These are phyloP conservation scores for Eupithecia exiguata DNA, from an alignment of 2,888 invertebrate species.

Conservation along the genomic window DNA sequence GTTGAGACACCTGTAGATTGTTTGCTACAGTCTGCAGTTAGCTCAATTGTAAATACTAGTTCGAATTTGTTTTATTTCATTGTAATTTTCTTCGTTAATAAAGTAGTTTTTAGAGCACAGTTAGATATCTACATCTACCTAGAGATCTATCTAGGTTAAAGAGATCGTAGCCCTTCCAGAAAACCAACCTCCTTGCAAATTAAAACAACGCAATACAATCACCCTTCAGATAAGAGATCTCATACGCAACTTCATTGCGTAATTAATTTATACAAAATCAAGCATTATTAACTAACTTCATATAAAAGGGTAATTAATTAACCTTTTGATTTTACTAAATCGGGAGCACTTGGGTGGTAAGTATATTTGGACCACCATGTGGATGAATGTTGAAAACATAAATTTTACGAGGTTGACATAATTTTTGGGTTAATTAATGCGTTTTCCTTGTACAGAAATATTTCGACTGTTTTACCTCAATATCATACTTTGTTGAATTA, in stretches of 20 bases:
- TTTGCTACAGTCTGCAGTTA: too few relatives aligned
- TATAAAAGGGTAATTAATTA: conserved; percentile 8
- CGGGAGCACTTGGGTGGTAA: conserved; percentile 27
- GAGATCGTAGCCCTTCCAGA: conserved; percentile 1
- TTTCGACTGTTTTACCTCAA: background rate
- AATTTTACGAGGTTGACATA: conserved; percentile 30
- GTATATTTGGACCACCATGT: conserved; percentile 32
- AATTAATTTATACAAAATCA: conserved; percentile 35
- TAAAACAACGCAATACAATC: conserved; percentile 12
- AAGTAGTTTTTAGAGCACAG: too few relatives aligned
- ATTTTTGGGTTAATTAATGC: conserved; percentile 32
- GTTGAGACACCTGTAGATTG: too few relatives aligned
- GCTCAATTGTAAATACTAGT: too few relatives aligned
- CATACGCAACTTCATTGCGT: conserved; percentile 38
- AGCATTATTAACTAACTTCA: conserved; percentile 17
- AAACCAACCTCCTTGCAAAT: conserved; percentile 1
- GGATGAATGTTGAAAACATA: conserved; percentile 19
- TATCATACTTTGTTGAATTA: background rate
- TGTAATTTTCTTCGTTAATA: too few relatives aligned
- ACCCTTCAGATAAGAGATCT: conserved; percentile 42
- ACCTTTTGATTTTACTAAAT: conserved; percentile 10
- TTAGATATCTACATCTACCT: too few relatives aligned
- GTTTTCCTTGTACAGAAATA: conserved; percentile 35
- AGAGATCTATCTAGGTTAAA: background rate
- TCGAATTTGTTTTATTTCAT: too few relatives aligned